Conservation (phyloP, 2,888 invertebrate genomes). For the Agrochola lota region DNA sequence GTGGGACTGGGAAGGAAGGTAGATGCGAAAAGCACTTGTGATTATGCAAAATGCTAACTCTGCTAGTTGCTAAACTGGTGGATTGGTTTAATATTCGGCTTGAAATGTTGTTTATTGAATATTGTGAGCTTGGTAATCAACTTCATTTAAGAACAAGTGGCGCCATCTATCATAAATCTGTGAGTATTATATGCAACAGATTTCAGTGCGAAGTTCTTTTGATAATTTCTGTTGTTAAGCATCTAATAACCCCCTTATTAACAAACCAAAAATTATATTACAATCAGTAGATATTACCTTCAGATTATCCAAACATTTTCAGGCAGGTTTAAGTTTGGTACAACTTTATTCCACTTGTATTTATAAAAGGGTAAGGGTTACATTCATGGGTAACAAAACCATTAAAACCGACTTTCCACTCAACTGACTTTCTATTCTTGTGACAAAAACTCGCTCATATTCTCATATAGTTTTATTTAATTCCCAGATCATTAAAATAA, state of each 20-base stretch:
- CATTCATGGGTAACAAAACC: slow-evolving; percentile 31
- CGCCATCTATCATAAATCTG: slow-evolving; percentile 33
- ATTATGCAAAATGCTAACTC: slow-evolving; percentile 20
- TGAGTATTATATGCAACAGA: background rate
- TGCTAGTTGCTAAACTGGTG: background rate
- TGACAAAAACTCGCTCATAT: slow-evolving; percentile 34
- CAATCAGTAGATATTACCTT: background rate
- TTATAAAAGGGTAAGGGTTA: background rate
- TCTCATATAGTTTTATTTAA: slow-evolving; percentile 44
- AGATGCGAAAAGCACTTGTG: slow-evolving; percentile 4
- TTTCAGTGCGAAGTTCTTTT: background rate
- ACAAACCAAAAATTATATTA: background rate
- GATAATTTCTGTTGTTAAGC: background rate
- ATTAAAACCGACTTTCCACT: slow-evolving; percentile 32
- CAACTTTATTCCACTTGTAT: background rate
- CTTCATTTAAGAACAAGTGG: background rate
- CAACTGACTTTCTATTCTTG: slow-evolving; percentile 29
- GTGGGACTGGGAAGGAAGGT: slow-evolving; percentile 17
- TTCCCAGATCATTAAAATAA: slow-evolving; percentile 70
- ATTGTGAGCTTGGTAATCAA: background rate
- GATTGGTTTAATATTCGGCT: background rate
- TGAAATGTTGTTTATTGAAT: background rate
- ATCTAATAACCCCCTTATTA: background rate
- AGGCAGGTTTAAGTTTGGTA: background rate
- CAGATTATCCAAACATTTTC: background rate